Conservation (phyloP, 2,797 vertebrate genomes). For the Luscinia megarhynchos region DNA sequence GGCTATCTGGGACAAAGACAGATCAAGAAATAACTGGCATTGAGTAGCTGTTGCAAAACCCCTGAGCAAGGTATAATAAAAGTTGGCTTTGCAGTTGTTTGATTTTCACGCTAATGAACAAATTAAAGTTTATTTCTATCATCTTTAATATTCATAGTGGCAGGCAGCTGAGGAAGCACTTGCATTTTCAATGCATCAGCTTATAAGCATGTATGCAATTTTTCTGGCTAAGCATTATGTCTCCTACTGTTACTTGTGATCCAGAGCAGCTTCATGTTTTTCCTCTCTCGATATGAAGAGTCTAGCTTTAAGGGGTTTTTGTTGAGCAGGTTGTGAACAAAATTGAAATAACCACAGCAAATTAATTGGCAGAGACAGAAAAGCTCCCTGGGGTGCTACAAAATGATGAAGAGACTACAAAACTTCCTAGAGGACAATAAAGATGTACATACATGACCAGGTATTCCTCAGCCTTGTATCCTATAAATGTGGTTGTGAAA, state of each 20-base stretch:
- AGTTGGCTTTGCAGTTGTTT: conserved; percentile 16
- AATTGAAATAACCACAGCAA: conserved; percentile 40
- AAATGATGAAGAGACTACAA: not conserved
- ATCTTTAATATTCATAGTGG: conserved; percentile 8
- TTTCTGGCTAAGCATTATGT: conserved; percentile 51
- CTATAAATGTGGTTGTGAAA: not conserved
- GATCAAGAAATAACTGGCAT: not conserved
- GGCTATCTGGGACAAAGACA: not conserved
- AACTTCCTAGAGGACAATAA: not conserved
- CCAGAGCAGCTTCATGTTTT: not conserved
- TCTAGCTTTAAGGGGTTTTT: not conserved
- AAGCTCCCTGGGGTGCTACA: not conserved
- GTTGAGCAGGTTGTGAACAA: not conserved
- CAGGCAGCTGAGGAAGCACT: conserved; percentile 55
- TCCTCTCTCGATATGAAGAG: not conserved
- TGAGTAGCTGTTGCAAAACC: not conserved
- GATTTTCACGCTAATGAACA: conserved; percentile 47
- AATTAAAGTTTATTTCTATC: conserved; percentile 1
- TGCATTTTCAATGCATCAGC: conserved; percentile 35
- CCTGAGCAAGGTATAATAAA: not conserved
- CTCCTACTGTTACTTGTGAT: conserved; percentile 37
- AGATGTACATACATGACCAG: not conserved
- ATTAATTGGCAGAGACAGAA: conserved; percentile 28
- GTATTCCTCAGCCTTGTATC: not conserved
- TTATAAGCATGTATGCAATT: not conserved